Evolutionary conservation across 2,888 invertebrate species (phyloP), one percentile per base, ranked within the genome.

Genomic region (Oxystoma pomonae): DNA sequence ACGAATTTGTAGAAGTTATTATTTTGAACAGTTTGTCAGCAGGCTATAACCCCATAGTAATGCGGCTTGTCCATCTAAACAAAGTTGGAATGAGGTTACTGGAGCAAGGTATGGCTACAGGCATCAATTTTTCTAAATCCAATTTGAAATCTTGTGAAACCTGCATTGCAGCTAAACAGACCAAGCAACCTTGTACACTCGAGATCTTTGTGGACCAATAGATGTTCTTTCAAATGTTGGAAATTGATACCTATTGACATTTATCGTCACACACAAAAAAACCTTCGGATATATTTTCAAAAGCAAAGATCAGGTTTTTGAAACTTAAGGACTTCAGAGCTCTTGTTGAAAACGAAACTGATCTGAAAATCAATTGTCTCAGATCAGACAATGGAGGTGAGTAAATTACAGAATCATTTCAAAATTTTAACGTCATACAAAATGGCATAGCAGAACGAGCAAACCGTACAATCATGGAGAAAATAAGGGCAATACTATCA

Each of bases 11-110:
- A 9, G 53, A 5, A 53, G 53, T 53, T 53, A 53, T 53, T 53
- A 5, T 53, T 18, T 17, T 53, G 18, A 53, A 53, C n/a, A n/a
- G 53, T 53, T 53, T 53, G 18, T 18, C 53, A 53, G n/a, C 53
- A 53, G 53, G n/a, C 53, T 53, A 53, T n/a, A 53, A 53, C 53
- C 53, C 53, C 16, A 53, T 53, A n/a, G 53, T 53, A 3, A 53
- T 53, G 53, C 7, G 7, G n/a, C 18, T 53, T 5, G 53, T 9
- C 3, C 16, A 53, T 53, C 12, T 35, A 35, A 35, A 35, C 12
- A 35, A 35, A 35, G 35, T 35, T 35, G 3, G 3, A 35, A 35
- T 12, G 35, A 35, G 35, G 12, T 7, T 35, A 35, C 35, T 35
- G 35, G 12, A 35, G 12, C 35, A 35, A 35, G 35, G 3, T 35